A percentile compares a stretch with the other conserved stretches of the same genome.
Conservation (phyloP, 2,888 invertebrate genomes). For the Uropetala carovei region DNA sequence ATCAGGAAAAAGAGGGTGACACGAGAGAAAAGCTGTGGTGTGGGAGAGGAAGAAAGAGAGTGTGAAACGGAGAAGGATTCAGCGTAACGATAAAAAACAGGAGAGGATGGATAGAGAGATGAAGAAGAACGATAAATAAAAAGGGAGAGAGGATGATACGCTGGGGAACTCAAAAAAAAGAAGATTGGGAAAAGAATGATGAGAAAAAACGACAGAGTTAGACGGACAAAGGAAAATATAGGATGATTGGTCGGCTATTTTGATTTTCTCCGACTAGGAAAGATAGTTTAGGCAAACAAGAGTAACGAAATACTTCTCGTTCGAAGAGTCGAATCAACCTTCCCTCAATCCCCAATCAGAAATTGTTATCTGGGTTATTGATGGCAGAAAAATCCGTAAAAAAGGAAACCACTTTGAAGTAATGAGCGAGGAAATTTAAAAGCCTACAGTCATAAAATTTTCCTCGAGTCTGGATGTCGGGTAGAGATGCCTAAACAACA, state of each 20-base stretch:
- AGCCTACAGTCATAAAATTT: too few species aligned
- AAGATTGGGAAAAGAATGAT: background rate
- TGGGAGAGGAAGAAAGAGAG: too few species aligned
- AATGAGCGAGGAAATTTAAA: too few species aligned
- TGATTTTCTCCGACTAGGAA: background rate
- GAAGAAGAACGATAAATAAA: too few species aligned
- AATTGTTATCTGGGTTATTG: background rate
- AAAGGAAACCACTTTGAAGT: too few species aligned
- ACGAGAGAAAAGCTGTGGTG: background rate
- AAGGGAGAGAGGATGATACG: background rate
- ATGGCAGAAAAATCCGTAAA: background rate
- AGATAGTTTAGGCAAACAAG: constrained; percentile 3
- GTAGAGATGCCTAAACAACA: too few species aligned
- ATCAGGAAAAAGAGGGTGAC: background rate
- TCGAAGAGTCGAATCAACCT: background rate
- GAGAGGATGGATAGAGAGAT: background rate
- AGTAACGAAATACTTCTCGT: constrained; percentile 1
- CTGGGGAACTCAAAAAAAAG: background rate
- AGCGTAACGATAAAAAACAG: background rate
- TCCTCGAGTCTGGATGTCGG: too few species aligned
- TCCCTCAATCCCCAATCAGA: background rate
- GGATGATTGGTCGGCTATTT: background rate
- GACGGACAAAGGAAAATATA: background rate
- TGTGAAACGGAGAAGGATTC: background rate
- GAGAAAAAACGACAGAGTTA: background rate